These are phyloP conservation scores for Sebastes elongatus DNA, from an alignment of 2,797 vertebrate genomes.

Conservation along the genomic window DNA sequence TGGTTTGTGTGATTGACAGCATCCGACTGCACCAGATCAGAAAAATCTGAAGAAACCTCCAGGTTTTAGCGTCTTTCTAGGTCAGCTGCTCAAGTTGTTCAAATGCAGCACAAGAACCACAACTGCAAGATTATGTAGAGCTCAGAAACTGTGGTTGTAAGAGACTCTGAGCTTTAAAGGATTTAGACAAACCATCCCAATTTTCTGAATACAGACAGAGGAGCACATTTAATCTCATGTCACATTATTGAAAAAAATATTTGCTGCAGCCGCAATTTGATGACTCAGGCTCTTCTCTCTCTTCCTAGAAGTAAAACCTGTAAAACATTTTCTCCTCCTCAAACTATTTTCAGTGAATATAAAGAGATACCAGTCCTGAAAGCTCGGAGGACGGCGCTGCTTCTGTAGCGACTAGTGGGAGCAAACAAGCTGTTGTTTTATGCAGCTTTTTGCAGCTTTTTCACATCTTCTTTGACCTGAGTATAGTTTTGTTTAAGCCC, in stretches of 20 bases:
- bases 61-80: background rate
- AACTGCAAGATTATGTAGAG: background rate
- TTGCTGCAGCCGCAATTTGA: background rate
- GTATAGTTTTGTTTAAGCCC: background rate
- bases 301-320: background rate
- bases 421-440: background rate
- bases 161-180: slow-evolving; percentile 5
- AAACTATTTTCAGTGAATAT: background rate
- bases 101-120: background rate
- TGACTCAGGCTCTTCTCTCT: background rate
- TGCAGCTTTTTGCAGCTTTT: background rate
- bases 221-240: background rate
- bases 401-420: background rate
- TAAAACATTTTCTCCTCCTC: background rate
- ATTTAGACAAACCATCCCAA: slow-evolving; percentile 7
- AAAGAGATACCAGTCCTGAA: background rate
- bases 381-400: background rate
- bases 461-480: background rate
- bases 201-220: background rate
- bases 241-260: background rate
- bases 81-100: background rate
- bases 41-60: background rate
- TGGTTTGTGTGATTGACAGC: background rate
- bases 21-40: background rate
- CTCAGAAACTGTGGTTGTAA: background rate